Evolutionary conservation across 2,888 invertebrate genomes (phyloP), one percentile per base, ranked within the genome.

Genomic region (Mayetiola destructor): DNA sequence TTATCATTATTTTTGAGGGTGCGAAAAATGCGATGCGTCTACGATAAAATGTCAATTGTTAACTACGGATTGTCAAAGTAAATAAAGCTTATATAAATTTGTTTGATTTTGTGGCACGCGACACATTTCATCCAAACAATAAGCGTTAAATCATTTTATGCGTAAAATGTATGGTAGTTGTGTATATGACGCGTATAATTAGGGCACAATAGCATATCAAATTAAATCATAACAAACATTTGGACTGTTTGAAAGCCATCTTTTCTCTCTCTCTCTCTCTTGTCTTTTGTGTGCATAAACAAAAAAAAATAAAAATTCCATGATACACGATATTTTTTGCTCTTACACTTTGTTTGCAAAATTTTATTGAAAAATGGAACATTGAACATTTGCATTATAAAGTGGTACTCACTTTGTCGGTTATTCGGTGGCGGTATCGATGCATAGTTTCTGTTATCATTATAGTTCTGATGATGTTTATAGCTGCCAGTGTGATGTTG

Each of bases 401-500:
- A 53, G 30, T 18, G 10, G 1, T 18, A 53, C 53, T 32, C 32
- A 53, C 53, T 30, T 1, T 48, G 27, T 27, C 56, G 2, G 4
- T 56, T 35, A 10, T 60, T 57, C 21, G 67, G 67, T 23, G 68
- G 68, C 36, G 66, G 63, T 55, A 67, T 65, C 12, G 56, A 29
- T 12, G 63, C 62, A 60, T 66, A 68, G 23, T 59, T 58, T 32
- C 64, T 57, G 27, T 59, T 53, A 20, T 53, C 53, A 20, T 20
- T 53, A 16, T 48, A 27, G 27, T 40, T 12, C 18, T 3, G 16
- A 5, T 42, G 42, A 20, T 56, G 40, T 16, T 56, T 56, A 23
- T 56, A 40, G 16, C 55, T 48, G 29, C 63, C 62, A 55, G 75
- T 65, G 61, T 78, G 73, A 71, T 81, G 82, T 62, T 80, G 79